Evolutionary conservation across 2,113 vertebrate genomes (phyloP).

Genomic region (Hippocampus comes): DNA sequence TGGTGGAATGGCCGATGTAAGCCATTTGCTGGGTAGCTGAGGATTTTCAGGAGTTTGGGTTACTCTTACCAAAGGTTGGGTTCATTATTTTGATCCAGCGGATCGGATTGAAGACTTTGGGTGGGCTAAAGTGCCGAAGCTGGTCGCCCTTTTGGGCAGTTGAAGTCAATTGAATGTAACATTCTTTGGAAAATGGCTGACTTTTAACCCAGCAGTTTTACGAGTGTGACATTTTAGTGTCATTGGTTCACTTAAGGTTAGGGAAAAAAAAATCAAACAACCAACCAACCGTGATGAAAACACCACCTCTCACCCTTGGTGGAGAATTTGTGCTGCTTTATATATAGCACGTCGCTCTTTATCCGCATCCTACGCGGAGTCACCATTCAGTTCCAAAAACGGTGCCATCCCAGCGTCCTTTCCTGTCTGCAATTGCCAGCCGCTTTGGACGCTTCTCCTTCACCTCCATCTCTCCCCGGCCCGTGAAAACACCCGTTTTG

Average conservation of each 20-base stretch:
- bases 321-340: neutral
- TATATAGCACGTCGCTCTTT: conserved; percentile 8
- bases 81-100: no score
- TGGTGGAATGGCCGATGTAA: no score
- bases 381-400: conserved; percentile 44
- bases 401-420: conserved; percentile 42
- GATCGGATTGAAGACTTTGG: no score
- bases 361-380: conserved; percentile 41
- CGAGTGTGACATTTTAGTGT: no score
- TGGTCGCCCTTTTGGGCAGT: no score
- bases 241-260: neutral
- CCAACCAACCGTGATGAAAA: neutral
- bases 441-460: conserved; percentile 51
- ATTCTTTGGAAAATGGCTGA: no score
- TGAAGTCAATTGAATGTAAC: no score
- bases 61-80: no score
- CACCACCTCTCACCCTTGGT: neutral
- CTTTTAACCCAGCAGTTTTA: no score
- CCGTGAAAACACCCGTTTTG: conserved; percentile 55
- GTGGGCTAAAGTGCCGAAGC: no score
- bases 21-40: no score
- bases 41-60: no score
- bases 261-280: neutral
- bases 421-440: conserved; percentile 59
- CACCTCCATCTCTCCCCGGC: conserved; percentile 61